Evolutionary conservation across 1,140 invertebrate species (phyloP), one percentile per base, ranked within the genome.

Genomic region (Scaptomyza graminum): DNA sequence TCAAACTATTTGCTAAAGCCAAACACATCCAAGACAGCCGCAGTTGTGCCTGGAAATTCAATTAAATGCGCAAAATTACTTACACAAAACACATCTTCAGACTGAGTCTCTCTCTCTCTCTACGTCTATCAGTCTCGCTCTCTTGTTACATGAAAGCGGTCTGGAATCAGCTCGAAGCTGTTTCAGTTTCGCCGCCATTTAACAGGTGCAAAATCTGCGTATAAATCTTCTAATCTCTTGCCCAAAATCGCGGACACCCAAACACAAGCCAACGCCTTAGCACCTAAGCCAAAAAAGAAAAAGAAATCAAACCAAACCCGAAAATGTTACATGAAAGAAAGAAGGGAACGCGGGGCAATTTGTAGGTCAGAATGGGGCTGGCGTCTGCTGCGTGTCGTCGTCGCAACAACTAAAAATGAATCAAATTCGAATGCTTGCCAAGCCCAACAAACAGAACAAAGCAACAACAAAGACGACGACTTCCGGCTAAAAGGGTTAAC

Each of bases 401-500:
- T 71, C 54, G 62, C 62, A 76, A 57, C 74, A 67, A 73, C 59
- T 71, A 66, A 69, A 76, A 80, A 84, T 87, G 83, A 88, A 80
- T 87, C 68, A 76, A 78, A 75, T 65, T 72, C 54, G 56, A 71
- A 75, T 64, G 61, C 47, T 66, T 69, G 83, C 75, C 83, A 88
- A 88, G 76, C 82, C 76, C 67, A 56, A 39, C 12, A 41, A 41
- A 41, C 12, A n/a, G 18, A 22, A 16, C 62, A 51, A 72, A 51
- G 55, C 49, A 47, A n/a, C 28, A 60, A 77, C 31, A 3, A 34
- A 6, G 31, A 34, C 31, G 59, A 64, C 82, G 66, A 87, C 83
- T 87, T 87, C 83, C 83, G 83, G 72, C 73, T 59, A 76, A 83
- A 81, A 79, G 84, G 83, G 83, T 87, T 87, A 87, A 87, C 79